These are phyloP conservation scores for Albula glossodonta DNA, from an alignment of 2,113 vertebrate genomes.

Conservation along the genomic window DNA sequence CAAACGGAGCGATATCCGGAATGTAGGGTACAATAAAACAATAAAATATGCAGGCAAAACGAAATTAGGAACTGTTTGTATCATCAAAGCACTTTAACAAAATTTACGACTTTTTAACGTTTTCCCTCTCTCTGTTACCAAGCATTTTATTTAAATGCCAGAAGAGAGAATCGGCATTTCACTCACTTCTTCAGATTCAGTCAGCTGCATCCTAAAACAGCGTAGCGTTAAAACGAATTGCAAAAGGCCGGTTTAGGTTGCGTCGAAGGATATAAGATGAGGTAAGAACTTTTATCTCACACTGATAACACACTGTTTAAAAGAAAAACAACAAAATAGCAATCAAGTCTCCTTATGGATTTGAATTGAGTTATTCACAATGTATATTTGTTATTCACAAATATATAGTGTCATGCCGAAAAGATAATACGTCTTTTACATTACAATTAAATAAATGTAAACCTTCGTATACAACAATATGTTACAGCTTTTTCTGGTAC, in stretches of 20 bases:
- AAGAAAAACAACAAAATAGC: not conserved
- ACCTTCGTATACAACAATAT: no score
- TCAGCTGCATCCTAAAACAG: not conserved
- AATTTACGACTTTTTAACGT: constrained; percentile 49
- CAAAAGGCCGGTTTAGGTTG: not conserved
- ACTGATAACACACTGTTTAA: not conserved
- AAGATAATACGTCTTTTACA: no score
- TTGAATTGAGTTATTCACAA: not conserved
- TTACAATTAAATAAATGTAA: no score
- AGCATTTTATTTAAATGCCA: constrained; percentile 24
- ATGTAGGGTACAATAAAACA: constrained; percentile 74
- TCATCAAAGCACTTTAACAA: constrained; percentile 57
- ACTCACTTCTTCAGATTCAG: constrained; percentile 13
- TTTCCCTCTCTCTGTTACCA: constrained; percentile 26
- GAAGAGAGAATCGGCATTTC: not conserved
- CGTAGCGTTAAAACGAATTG: no score
- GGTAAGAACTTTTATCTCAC: constrained; percentile 18
- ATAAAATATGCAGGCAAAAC: constrained; percentile 77
- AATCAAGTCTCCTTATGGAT: not conserved
- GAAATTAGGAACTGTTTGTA: constrained; percentile 54
- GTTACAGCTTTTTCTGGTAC: not conserved
- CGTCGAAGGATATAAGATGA: not conserved
- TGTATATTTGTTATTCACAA: not conserved
- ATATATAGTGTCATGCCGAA: not conserved
- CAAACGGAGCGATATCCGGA: constrained; percentile 74